Evolutionary conservation across 1,140 invertebrate species (phyloP).

Genomic region (Pogonus chalceus): DNA sequence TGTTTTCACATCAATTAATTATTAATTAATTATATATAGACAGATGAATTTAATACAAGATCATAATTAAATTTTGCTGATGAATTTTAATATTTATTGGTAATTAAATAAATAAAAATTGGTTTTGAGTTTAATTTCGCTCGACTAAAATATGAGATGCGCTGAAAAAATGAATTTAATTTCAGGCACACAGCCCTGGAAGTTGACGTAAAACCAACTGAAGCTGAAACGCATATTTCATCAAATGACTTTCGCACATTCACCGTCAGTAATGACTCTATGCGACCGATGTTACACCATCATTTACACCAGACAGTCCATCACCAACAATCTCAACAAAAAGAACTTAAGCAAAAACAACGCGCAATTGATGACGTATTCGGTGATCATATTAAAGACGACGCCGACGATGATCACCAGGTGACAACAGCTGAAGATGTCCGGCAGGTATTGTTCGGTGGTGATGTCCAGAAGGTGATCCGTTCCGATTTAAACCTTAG

Average conservation of each 20-base stretch:
- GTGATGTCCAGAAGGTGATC: background rate
- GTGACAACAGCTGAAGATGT: background rate
- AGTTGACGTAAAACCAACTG: slow-evolving; percentile 27
- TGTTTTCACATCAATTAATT: background rate
- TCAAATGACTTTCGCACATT: slow-evolving; percentile 8
- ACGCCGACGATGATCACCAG: slow-evolving; percentile 1
- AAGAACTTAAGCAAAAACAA: slow-evolving; percentile 15
- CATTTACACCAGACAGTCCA: slow-evolving; percentile 8
- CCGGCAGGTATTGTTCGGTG: slow-evolving; percentile 1
- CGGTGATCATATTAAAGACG: background rate
- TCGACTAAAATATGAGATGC: background rate
- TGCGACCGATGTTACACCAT: slow-evolving; percentile 11
- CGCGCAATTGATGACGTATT: slow-evolving; percentile 4
- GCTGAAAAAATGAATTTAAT: slow-evolving; percentile 1
- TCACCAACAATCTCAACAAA: slow-evolving; percentile 4
- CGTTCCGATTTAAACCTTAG: slow-evolving; percentile 12
- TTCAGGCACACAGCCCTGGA: slow-evolving; percentile 31
- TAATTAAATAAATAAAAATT: background rate
- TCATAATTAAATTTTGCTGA: background rate
- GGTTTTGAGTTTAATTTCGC: background rate
- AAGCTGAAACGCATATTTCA: slow-evolving; percentile 14
- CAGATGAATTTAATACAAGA: background rate
- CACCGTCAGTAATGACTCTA: slow-evolving; percentile 10
- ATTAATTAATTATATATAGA: background rate
- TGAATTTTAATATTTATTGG: background rate